These are phyloP conservation scores for Potamarius usumacintae DNA, from an alignment of 2,113 vertebrate genomes.

Conservation along the genomic window DNA sequence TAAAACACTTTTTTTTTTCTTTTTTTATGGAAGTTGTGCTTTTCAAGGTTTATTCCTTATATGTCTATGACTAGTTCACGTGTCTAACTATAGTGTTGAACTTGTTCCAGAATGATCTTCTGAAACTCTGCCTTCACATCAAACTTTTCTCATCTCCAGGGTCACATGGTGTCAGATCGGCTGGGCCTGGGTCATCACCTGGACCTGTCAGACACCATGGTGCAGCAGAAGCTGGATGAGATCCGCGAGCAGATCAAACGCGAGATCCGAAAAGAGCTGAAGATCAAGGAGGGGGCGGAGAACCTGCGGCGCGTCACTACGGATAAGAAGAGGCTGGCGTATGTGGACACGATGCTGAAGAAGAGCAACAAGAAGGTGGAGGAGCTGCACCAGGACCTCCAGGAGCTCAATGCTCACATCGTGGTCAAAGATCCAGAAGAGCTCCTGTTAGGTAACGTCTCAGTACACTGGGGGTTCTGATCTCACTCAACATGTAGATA, in stretches of 20 bases:
- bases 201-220: slow-evolving; percentile 84
- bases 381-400: slow-evolving; percentile 95
- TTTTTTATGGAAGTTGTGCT: too few species aligned
- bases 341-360: slow-evolving; percentile 98
- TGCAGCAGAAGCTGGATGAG: slow-evolving; percentile 89
- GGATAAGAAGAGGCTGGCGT: slow-evolving; percentile 98
- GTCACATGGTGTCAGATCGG: slow-evolving; percentile 75
- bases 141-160: slow-evolving; percentile 65
- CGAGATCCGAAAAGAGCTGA: slow-evolving; percentile 92
- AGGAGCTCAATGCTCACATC: slow-evolving; percentile 96
- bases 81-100: neutral
- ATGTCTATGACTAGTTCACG: neutral
- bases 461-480: neutral
- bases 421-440: slow-evolving; percentile 97
- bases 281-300: slow-evolving; percentile 91
- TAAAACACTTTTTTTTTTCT: neutral
- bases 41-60: too few species aligned
- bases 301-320: slow-evolving; percentile 94
- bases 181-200: slow-evolving; percentile 78
- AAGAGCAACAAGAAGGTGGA: slow-evolving; percentile 98
- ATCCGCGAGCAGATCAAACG: slow-evolving; percentile 87
- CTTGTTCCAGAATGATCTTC: neutral
- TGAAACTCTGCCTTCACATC: neutral
- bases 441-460: slow-evolving; percentile 80
- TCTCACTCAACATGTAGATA: neutral